Conservation (phyloP, 1,140 invertebrate genomes). For the Polypedilum pembai region DNA sequence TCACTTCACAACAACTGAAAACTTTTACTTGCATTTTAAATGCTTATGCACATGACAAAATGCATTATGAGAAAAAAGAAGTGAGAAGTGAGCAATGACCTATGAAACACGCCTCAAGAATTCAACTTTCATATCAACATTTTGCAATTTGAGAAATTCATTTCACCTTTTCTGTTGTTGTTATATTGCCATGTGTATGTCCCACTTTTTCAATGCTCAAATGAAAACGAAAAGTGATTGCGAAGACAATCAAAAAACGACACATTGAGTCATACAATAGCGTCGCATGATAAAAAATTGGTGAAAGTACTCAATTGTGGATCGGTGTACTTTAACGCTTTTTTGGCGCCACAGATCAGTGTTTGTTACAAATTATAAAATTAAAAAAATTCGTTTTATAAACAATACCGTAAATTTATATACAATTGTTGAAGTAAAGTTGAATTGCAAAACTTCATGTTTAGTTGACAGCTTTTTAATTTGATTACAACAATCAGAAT, state of each 20-base stretch:
- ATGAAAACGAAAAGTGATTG: too few relatives aligned
- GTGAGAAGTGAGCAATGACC: constrained; percentile 5
- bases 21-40: constrained; percentile 13
- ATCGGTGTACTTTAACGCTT: too few relatives aligned
- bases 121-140: constrained; percentile 27
- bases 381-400: too few relatives aligned
- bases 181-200: not conserved
- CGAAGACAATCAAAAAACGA: not conserved
- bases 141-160: not conserved
- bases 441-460: too few relatives aligned
- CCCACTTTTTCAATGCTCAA: too few relatives aligned
- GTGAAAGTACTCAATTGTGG: too few relatives aligned
- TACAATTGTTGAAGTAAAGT: too few relatives aligned
- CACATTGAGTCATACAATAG: constrained; percentile 17
- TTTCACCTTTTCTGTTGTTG: not conserved
- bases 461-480: too few relatives aligned
- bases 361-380: too few relatives aligned
- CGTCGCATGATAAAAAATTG: not conserved
- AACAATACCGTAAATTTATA: too few relatives aligned
- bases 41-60: not conserved
- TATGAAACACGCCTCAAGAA: not conserved
- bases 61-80: not conserved
- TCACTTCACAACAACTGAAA: not conserved
- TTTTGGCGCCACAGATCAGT: too few relatives aligned
- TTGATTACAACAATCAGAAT: too few relatives aligned